Conservation (phyloP, 2,113 vertebrate species). For the Myodes glareolus region DNA sequence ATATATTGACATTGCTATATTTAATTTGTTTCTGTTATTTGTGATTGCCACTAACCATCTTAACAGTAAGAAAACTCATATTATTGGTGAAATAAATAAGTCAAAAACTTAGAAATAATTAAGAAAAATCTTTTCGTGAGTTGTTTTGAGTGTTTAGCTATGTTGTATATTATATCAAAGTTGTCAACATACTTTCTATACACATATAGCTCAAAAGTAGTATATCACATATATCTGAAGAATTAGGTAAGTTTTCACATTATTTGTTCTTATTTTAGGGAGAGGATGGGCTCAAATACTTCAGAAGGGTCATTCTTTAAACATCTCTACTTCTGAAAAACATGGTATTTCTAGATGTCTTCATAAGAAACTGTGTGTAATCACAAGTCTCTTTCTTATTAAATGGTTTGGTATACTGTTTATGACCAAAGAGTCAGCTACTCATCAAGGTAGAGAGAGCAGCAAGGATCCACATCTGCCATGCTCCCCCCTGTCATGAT, state of each 20-base stretch:
- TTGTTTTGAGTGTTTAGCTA: background rate
- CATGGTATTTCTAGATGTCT: background rate
- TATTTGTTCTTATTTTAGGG: background rate
- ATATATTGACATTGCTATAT: background rate
- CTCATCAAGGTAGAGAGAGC: background rate
- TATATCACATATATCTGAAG: background rate
- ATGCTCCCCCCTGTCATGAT: background rate
- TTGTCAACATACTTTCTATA: conserved; percentile 25
- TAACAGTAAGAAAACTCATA: background rate
- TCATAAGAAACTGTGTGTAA: background rate
- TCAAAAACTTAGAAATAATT: background rate
- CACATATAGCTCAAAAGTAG: background rate
- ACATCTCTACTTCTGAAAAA: background rate
- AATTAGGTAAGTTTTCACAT: conserved; percentile 15
- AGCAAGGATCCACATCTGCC: background rate
- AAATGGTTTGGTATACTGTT: background rate
- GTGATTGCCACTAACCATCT: background rate
- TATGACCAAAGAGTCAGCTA: background rate
- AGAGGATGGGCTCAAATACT: background rate
- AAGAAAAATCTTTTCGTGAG: background rate
- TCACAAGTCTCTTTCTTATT: background rate
- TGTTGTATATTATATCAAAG: background rate
- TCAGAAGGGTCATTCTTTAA: background rate
- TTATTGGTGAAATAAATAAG: background rate
- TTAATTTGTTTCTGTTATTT: conserved; percentile 22